Evolutionary conservation across 2,888 invertebrate genomes (phyloP).

Genomic region (Cheilosia soror): DNA sequence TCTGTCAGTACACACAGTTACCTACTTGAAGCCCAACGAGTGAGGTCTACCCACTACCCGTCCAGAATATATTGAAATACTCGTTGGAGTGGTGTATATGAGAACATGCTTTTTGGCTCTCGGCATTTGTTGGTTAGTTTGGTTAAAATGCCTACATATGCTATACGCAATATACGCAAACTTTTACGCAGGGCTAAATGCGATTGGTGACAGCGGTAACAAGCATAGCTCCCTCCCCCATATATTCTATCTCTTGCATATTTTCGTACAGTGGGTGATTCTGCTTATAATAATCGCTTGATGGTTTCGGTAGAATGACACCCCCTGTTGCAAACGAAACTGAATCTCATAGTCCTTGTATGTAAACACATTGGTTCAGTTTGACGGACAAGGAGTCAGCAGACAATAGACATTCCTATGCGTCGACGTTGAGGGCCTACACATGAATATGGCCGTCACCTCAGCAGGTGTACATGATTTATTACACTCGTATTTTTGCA

Average conservation of each 20-base stretch:
- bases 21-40: not conserved
- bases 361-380: not conserved
- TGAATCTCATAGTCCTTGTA: not conserved
- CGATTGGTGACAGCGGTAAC: not conserved
- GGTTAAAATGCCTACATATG: not conserved
- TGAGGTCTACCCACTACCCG: no score
- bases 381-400: not conserved
- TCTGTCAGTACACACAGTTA: slow-evolving; percentile 13
- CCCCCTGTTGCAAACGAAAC: not conserved
- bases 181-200: not conserved
- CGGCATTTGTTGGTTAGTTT: not conserved
- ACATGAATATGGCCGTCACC: slow-evolving; percentile 68
- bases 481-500: slow-evolving; percentile 77
- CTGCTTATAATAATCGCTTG: no score
- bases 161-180: not conserved
- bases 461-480: slow-evolving; percentile 82
- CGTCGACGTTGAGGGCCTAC: not conserved
- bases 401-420: not conserved
- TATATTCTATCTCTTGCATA: no score
- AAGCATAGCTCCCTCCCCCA: no score
- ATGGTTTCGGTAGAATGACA: not conserved
- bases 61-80: not conserved
- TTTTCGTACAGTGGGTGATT: no score
- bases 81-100: not conserved
- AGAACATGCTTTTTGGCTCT: not conserved